Percentiles rank a stretch among this genome's conserved stretches.
phyloP scores from a whole-genome alignment of 2,113 vertebrate genomes.

The Rattus norvegicus region GRCr8 NC_086029.1:23317501-23318000 shows the following conservation, averaged over 20 bases:
- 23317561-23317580: conserved; percentile 31
- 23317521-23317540: not conserved
- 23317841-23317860: not conserved
- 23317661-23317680: conserved; percentile 60
- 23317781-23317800: conserved; percentile 45
- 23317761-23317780: conserved; percentile 64
- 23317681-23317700: conserved; percentile 38
- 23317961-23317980: not conserved
- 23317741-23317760: conserved; percentile 59
- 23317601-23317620: not conserved
- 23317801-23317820: conserved; percentile 1
- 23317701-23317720: conserved; percentile 71
- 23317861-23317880: not conserved
- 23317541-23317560: not conserved
- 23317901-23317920: not conserved
- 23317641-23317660: conserved; percentile 19
- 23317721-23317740: conserved; percentile 69
- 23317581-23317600: not conserved
- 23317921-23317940: too few relatives aligned
- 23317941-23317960: not conserved
- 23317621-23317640: conserved; percentile 23
- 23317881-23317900: not conserved
- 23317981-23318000: not conserved
- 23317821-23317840: not conserved
- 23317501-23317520: not conserved